A percentile compares a stretch with the other conserved stretches of the same genome.
Conservation (phyloP, 1,140 invertebrate species). For the Amyelois transitella region DNA sequence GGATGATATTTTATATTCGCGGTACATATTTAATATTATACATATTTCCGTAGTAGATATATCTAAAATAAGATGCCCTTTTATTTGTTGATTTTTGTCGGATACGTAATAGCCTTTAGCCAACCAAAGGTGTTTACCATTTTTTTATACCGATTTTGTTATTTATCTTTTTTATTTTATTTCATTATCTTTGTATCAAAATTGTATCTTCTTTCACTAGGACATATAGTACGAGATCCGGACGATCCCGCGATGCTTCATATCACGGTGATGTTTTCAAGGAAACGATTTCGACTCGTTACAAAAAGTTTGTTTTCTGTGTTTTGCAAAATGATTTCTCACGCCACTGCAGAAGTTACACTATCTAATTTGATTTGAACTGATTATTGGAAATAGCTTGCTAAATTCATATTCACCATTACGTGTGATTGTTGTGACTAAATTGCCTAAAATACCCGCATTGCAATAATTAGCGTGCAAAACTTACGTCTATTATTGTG, state of each 20-base stretch:
- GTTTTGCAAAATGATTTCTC: neutral
- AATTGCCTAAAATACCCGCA: neutral
- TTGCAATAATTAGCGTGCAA: too few species aligned
- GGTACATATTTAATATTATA: neutral
- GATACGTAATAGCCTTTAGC: too few species aligned
- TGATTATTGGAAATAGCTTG: neutral
- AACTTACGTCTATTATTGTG: too few species aligned
- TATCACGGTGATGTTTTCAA: constrained; percentile 1
- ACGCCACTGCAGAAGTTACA: neutral
- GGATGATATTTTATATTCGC: too few species aligned
- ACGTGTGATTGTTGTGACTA: neutral
- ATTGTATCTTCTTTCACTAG: constrained; percentile 9
- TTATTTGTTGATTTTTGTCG: too few species aligned
- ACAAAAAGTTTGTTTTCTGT: constrained; percentile 11
- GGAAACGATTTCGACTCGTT: neutral
- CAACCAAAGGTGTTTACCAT: too few species aligned
- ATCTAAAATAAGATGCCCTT: neutral
- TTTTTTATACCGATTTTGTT: too few species aligned
- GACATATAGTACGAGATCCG: constrained; percentile 1
- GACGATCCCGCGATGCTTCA: neutral
- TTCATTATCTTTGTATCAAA: too few species aligned
- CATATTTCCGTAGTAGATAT: neutral
- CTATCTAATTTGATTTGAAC: neutral
- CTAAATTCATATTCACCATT: neutral
- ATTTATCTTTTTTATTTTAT: too few species aligned